phyloP scores from a whole-genome alignment of 2,113 vertebrate genomes.

The Microcebus jonahi region DNA sequence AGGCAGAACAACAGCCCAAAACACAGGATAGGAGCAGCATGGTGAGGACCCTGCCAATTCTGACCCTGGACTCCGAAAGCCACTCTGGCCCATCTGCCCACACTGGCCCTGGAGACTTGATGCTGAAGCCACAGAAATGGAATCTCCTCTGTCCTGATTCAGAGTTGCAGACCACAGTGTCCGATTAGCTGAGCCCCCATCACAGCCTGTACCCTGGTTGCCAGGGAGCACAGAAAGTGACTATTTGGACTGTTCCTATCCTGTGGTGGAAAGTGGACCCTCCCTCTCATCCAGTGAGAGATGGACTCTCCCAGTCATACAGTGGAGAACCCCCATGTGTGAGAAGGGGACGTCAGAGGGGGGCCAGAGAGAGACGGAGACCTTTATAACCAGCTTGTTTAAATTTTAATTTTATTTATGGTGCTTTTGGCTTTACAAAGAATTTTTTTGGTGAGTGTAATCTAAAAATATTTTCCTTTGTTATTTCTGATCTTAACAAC shows the following conservation, averaged over 20 bases:
- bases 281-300: not conserved
- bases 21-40: not conserved
- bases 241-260: not conserved
- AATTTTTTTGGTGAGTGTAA: not conserved
- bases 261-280: not conserved
- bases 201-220: not conserved
- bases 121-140: not conserved
- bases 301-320: not conserved
- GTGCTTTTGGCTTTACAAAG: not conserved
- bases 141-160: not conserved
- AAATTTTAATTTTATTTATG: not conserved
- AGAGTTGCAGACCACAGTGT: not conserved
- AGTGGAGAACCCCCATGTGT: not conserved
- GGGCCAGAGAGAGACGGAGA: not conserved
- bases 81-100: not conserved
- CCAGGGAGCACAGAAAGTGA: not conserved
- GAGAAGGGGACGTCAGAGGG: not conserved
- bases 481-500: not conserved
- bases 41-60: not conserved
- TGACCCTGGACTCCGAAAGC: not conserved
- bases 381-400: not conserved
- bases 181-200: not conserved
- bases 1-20: not conserved
- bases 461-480: not conserved
- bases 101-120: not conserved